Base-by-base conservation (phyloP, 2,797 vertebrate species). In the Columba guinea region DNA sequence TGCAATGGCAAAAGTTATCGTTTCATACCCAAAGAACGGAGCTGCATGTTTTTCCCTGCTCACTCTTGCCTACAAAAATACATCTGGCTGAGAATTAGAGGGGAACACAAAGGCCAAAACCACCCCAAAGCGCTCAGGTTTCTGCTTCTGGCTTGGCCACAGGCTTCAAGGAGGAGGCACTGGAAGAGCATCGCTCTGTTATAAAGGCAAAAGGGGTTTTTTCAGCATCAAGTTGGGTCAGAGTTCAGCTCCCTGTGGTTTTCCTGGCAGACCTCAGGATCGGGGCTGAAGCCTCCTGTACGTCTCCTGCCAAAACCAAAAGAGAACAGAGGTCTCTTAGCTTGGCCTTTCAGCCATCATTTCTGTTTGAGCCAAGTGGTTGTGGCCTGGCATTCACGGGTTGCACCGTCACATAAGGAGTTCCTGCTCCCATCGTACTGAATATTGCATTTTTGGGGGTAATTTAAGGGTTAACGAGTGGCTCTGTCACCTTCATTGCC, bases 211-310 rank as follows among this genome's bases (percentile, higher is more conserved):
- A 84, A 48, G 44, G 19, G 19, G 55, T 10, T 4, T 62, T 77
- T 58, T n/a, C 21, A 63, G 9, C 4, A 13, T 13, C 5, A 55
- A 56, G 8, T 11, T 64, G n/a, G 3, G 24, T 37, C 39, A 37
- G 10, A 3, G 3, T 51, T 59, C 17, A 41, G 15, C 22, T 55
- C 16, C 3, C 22, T 0, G 0, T 30, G 58, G 49, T 27, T 71
- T 74, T 62, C 23, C 68, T 44, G 30, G 20, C 28, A 55, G 5
- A 39, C 5, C 20, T 70, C 21, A 6, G 0, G 0, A 30, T 14
- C 0, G 2, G 14, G n/a, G 28, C 37, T 20, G 48, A 34, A 28
- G 44, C 21, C 22, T 68, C 70, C 48, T 30, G 10, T 7, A 41
- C 10, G 56, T 11, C 37, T 85, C 27, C 56, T 13, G 28, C 18